Percentiles rank a stretch among this genome's conserved stretches.
Evolutionary conservation across 1,140 invertebrate genomes (phyloP).

Genomic region (Myzus persicae): DNA sequence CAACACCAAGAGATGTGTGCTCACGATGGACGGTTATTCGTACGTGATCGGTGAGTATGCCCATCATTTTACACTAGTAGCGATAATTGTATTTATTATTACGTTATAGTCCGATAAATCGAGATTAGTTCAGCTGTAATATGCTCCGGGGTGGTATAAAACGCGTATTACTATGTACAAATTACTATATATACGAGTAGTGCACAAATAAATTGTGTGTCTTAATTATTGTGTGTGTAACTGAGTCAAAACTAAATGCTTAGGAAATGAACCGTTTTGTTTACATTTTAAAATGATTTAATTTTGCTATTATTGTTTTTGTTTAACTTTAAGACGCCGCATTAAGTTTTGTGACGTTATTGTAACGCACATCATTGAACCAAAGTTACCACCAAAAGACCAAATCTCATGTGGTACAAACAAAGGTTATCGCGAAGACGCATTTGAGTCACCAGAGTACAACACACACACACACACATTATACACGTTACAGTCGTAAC

Average conservation of each 20-base stretch:
- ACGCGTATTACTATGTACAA: no score
- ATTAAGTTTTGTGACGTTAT: neutral
- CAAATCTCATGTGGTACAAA: neutral
- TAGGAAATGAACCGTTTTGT: neutral
- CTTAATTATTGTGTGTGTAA: neutral
- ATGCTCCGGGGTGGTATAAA: neutral
- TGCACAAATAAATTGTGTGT: neutral
- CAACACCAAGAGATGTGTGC: slow-evolving; percentile 72
- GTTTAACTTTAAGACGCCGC: neutral
- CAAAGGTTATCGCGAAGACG: neutral
- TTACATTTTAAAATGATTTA: neutral
- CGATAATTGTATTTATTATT: neutral
- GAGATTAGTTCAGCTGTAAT: neutral
- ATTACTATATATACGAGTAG: no score
- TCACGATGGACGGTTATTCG: slow-evolving; percentile 80
- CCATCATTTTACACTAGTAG: neutral
- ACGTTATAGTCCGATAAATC: neutral
- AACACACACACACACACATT: neutral
- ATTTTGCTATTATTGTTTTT: neutral
- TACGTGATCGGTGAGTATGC: slow-evolving; percentile 79
- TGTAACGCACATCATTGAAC: neutral
- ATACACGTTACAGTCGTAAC: neutral
- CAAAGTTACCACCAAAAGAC: neutral
- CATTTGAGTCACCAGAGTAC: neutral
- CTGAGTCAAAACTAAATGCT: neutral